Evolutionary conservation across 2,888 invertebrate species (phyloP).

Genomic region (Seira ritae): DNA sequence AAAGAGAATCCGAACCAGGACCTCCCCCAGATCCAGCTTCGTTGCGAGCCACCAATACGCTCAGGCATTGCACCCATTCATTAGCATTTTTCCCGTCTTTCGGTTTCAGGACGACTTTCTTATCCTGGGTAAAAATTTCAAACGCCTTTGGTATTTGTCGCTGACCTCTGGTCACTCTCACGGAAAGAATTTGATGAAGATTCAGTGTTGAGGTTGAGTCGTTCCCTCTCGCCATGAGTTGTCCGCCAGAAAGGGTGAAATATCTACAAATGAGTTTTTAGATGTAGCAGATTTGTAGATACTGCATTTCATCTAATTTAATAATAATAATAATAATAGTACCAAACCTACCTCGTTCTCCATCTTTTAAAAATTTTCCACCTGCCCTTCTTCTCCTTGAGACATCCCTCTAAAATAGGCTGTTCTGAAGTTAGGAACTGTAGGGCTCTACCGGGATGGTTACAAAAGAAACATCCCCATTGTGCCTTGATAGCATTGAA

Average conservation of each 20-base stretch:
- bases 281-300: neutral
- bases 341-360: conserved; percentile 34
- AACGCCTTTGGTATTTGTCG: conserved; percentile 96
- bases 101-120: conserved; percentile 94
- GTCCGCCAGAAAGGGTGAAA: conserved; percentile 94
- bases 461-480: conserved; percentile 96
- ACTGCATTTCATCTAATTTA: too few species aligned
- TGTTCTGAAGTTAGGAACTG: conserved; percentile 84
- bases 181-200: conserved; percentile 94
- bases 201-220: conserved; percentile 81
- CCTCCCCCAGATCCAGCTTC: conserved; percentile 49
- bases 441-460: conserved; percentile 88
- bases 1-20: conserved; percentile 41
- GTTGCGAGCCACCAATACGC: conserved; percentile 69
- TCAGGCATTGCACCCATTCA: conserved; percentile 85
- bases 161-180: conserved; percentile 93
- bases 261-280: conserved; percentile 78
- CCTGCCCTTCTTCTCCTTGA: conserved; percentile 93
- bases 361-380: conserved; percentile 82
- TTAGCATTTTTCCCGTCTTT: conserved; percentile 96
- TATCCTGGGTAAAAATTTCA: conserved; percentile 96
- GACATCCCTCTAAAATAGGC: conserved; percentile 92
- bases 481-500: conserved; percentile 80
- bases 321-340: too few species aligned
- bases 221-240: conserved; percentile 78